Base-by-base conservation (phyloP, 2,888 invertebrate species). In the Troides helena region DNA sequence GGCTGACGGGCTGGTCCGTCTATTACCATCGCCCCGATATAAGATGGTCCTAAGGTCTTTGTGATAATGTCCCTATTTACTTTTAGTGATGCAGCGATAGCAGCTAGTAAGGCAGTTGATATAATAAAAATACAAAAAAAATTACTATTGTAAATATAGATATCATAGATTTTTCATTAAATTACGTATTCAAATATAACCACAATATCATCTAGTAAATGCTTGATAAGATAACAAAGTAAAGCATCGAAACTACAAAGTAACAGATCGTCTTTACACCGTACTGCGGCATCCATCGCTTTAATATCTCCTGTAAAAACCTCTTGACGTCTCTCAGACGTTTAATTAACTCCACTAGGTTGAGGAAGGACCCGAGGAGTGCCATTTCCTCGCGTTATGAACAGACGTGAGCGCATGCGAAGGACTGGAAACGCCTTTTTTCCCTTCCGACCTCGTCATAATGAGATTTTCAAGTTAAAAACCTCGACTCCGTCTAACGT, bases 291-390 rank as follows among this genome's bases (percentile, higher is more conserved):
- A 46, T 68, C 39, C 17, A 69, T 65, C 25, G 65, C 65, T 81
- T 80, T 79, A 80, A 81, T 83, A 82, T 78, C 79, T 80, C 74
- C 72, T 81, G 77, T 76, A 81, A 82, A 81, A 68, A 62, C 75
- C 76, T 76, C 73, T 72, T 67, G 66, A 18, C 74, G 73, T 73
- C 75, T 75, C 77, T 79, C 75, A 76, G 79, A 81, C 80, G 80
- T 86, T 85, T 88, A 88, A 88, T 88, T 88, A 88, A 86, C 84
- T 85, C 71, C 74, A 84, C 82, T 80, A 79, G 75, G 73, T 74
- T 71, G 71, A 70, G 74, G 72, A 76, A 76, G 74, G 76, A 77
- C 71, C 76, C 72, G 77, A 67, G 79, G 81, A 77, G 81, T 78
- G 67, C 63, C 78, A 77, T 84, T 82, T 78, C 75, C 80, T 77